Evolutionary conservation across 2,113 vertebrate genomes (phyloP), one percentile per base, ranked within the genome.

Genomic region (Aspiorhynchus laticeps): DNA sequence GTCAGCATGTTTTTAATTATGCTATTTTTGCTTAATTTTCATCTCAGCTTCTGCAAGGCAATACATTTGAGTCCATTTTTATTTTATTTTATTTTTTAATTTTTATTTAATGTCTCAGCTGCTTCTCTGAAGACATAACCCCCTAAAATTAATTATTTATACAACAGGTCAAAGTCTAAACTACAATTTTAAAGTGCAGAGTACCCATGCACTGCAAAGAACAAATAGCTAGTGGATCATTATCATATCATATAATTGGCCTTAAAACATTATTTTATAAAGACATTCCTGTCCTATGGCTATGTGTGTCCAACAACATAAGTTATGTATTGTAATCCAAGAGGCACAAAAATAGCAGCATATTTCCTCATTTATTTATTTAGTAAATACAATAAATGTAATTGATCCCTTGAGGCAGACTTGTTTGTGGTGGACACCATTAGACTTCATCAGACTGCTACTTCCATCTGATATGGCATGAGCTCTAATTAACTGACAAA

Each of bases 361-460:
- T 14, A 12, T 80, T 59, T n/a, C 5, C 9, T 59, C 1, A 59
- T 14, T 56, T 33, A 5, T 53, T 79, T 73, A 0, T 56, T 36
- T 53, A 10, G 12, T 80, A 61, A 14, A 80, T 7, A 80, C 33
- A 80, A n/a, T 80, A 41, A 80, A 38, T 26, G 53, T 63, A 41
- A 56, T 79, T 77, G 19, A 31, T 6, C 41, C 14, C 28, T 41
- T 17, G 19, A 51, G 21, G 19, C 38, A 26, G 36, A 74, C 71
- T 10, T 76, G 33, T 43, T 85, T 33, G 56, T 28, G n/a, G 6
- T 61, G 41, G 33, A 87, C 81, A 24, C 21, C 51, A 26, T 86
- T 46, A 38, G 59, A 87, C 81, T 28, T 41, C 41, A 26, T 86
- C 56, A 38, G 59, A 28, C 43, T 36, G 43, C 33, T 84, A 71